A percentile compares a stretch with the other conserved stretches of the same genome.
Conservation (phyloP, 1,140 invertebrate genomes). For the Lordiphosa mommai region DNA sequence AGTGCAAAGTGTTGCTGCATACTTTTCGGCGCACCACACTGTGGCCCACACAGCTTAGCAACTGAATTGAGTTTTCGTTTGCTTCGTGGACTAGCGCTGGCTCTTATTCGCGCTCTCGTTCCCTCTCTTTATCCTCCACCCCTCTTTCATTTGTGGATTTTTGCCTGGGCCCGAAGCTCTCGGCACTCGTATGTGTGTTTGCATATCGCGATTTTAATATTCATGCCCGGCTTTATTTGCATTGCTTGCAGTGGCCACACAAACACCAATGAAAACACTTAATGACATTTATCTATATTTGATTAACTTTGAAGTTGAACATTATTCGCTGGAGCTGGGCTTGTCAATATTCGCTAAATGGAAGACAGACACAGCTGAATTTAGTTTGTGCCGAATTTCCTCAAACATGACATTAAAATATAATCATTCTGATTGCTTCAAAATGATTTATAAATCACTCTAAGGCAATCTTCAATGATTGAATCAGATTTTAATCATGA, state of each 20-base stretch:
- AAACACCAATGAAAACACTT: conserved; percentile 4
- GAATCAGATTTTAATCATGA: too few relatives aligned
- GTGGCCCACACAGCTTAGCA: conserved; percentile 39
- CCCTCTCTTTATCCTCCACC: conserved; percentile 4
- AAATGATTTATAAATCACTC: too few relatives aligned
- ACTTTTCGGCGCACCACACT: conserved; percentile 40
- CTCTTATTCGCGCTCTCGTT: conserved; percentile 10
- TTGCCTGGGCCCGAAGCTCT: background rate
- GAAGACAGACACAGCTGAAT: too few relatives aligned
- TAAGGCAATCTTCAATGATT: too few relatives aligned
- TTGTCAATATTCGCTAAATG: too few relatives aligned
- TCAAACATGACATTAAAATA: too few relatives aligned
- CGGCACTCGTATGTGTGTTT: conserved; percentile 3
- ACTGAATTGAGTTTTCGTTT: conserved; percentile 70
- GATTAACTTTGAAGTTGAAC: background rate
- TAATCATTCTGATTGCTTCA: too few relatives aligned
- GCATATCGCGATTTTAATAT: conserved; percentile 46
- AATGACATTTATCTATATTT: conserved; percentile 18
- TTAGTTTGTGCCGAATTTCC: too few relatives aligned
- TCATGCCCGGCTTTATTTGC: conserved; percentile 45
- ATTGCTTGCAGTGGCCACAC: conserved; percentile 10
- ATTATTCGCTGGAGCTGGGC: background rate
- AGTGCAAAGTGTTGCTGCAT: conserved; percentile 35
- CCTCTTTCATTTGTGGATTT: conserved; percentile 8
- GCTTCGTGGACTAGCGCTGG: conserved; percentile 44